Percentiles rank a stretch among this genome's conserved stretches.
Conservation (phyloP, 1,140 invertebrate genomes). For the Drosophila leontia region DNA sequence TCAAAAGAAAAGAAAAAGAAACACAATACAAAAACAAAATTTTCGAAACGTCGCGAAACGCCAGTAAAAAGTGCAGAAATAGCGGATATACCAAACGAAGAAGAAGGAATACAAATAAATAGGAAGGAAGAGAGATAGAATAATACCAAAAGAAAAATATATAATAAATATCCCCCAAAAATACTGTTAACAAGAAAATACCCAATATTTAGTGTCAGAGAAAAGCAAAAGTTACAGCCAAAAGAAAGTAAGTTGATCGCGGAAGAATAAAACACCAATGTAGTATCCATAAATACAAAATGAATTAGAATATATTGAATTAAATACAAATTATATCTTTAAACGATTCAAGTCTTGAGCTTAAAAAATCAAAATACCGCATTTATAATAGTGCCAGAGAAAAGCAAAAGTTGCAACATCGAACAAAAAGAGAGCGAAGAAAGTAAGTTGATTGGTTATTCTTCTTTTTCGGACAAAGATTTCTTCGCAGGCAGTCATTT, state of each 20-base stretch:
- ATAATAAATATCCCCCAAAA: not conserved
- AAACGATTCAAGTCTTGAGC: not conserved
- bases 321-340: not conserved
- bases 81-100: slow-evolving; percentile 23
- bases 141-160: slow-evolving; percentile 30
- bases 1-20: slow-evolving; percentile 32
- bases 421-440: slow-evolving; percentile 57
- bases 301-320: not conserved
- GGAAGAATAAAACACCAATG: no score
- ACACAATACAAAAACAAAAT: slow-evolving; percentile 14
- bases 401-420: slow-evolving; percentile 46
- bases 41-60: slow-evolving; percentile 58
- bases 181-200: slow-evolving; percentile 20
- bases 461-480: slow-evolving; percentile 14
- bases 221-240: slow-evolving; percentile 42
- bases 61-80: slow-evolving; percentile 46
- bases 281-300: no score
- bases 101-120: slow-evolving; percentile 5
- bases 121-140: slow-evolving; percentile 7
- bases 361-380: slow-evolving; percentile 6
- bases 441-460: slow-evolving; percentile 70
- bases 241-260: slow-evolving; percentile 26
- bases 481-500: not conserved
- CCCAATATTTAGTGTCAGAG: slow-evolving; percentile 13
- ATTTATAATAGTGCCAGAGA: slow-evolving; percentile 6